Conservation (phyloP, 1,140 invertebrate genomes). For the Melanaphis sacchari region DNA sequence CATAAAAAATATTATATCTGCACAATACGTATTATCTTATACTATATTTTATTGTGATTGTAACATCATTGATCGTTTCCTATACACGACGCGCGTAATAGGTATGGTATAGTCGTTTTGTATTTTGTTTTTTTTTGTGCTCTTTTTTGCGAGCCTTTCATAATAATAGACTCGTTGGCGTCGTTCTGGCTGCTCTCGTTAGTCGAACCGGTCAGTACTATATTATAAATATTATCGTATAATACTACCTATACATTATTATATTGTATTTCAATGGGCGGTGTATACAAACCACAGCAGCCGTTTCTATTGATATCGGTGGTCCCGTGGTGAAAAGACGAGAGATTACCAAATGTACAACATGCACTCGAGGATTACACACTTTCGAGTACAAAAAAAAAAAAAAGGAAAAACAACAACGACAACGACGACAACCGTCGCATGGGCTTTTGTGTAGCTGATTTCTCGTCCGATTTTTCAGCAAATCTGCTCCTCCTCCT, state of each 20-base stretch:
- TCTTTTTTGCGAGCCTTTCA: not conserved
- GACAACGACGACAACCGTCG: not conserved
- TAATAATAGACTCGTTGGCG: not conserved
- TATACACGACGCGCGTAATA: not conserved
- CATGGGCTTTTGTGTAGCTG: not conserved
- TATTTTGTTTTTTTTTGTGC: not conserved
- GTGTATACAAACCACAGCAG: not conserved
- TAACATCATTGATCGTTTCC: not conserved
- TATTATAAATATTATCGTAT: slow-evolving; percentile 8
- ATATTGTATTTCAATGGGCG: not conserved
- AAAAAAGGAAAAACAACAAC: not conserved
- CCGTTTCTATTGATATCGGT: slow-evolving; percentile 23
- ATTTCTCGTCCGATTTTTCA: slow-evolving; percentile 30
- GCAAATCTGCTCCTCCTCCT: not conserved
- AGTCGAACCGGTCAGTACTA: not conserved
- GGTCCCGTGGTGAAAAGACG: slow-evolving; percentile 19
- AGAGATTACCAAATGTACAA: slow-evolving; percentile 19
- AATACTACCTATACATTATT: not conserved
- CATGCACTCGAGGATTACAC: slow-evolving; percentile 11
- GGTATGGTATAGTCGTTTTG: not conserved
- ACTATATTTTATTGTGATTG: not conserved
- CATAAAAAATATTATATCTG: not conserved
- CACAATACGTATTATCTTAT: not conserved
- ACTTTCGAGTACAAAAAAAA: not conserved
- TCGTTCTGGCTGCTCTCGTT: not conserved